Evolutionary conservation across 2,888 invertebrate species (phyloP).

Genomic region (Scaptomyza reducta): DNA sequence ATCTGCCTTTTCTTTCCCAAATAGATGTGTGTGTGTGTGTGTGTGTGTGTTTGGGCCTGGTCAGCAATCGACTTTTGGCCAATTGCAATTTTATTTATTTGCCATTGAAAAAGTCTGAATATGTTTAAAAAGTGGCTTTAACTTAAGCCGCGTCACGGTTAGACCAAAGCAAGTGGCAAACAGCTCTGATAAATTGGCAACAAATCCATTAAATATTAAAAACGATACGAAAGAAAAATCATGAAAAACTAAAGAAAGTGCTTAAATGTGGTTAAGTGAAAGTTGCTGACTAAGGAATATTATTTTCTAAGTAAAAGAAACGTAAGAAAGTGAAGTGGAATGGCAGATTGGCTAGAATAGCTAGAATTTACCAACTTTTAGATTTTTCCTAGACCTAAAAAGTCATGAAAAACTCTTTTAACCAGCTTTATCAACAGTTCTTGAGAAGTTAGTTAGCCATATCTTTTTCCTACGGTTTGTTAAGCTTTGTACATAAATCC

Average conservation of each 20-base stretch:
- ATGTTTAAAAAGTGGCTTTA: conserved; percentile 40
- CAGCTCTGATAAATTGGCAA: conserved; percentile 35
- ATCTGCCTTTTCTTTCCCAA: conserved; percentile 17
- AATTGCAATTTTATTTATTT: conserved; percentile 58
- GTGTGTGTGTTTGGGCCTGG: conserved; percentile 12
- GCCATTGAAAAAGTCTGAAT: conserved; percentile 23
- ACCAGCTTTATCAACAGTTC: too few relatives aligned
- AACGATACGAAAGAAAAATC: conserved; percentile 3
- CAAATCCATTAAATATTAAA: conserved; percentile 28
- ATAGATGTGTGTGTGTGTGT: background rate
- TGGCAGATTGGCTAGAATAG: too few relatives aligned
- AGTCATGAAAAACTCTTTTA: too few relatives aligned
- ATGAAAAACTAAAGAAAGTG: background rate
- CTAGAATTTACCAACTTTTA: too few relatives aligned
- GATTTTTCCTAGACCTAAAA: too few relatives aligned
- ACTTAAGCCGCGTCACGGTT: conserved; percentile 5
- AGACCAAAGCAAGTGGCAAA: conserved; percentile 4
- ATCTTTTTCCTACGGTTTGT: too few relatives aligned
- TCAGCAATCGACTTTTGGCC: conserved; percentile 59
- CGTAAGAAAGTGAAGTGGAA: too few relatives aligned
- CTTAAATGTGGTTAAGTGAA: too few relatives aligned
- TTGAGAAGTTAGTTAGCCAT: too few relatives aligned
- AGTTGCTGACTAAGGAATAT: background rate
- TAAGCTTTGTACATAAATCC: too few relatives aligned
- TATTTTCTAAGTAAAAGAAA: too few relatives aligned